Evolutionary conservation across 1,140 invertebrate species (phyloP).

Genomic region (Apis florea): DNA sequence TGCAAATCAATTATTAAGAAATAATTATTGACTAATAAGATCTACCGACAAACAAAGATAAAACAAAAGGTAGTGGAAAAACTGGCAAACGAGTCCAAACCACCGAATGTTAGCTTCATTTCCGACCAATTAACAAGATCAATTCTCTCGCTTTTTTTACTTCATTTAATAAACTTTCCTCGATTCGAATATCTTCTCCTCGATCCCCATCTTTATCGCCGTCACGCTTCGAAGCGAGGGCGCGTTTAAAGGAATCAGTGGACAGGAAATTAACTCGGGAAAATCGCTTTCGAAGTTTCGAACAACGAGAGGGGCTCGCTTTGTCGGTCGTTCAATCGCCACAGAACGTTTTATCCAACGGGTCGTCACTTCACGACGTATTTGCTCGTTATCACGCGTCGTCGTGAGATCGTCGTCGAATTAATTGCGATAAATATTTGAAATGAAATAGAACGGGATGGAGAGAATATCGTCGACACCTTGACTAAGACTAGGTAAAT

Average conservation of each 20-base stretch:
- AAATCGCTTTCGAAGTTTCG: slow-evolving; percentile 30
- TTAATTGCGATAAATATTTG: slow-evolving; percentile 40
- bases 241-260: slow-evolving; percentile 18
- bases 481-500: background rate
- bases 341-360: slow-evolving; percentile 5
- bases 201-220: background rate
- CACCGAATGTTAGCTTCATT: background rate
- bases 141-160: background rate
- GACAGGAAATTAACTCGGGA: slow-evolving; percentile 39
- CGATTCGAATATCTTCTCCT: background rate
- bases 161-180: slow-evolving; percentile 22
- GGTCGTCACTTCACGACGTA: background rate
- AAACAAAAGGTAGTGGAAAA: background rate
- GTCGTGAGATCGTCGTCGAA: slow-evolving; percentile 3
- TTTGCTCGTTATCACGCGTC: slow-evolving; percentile 25
- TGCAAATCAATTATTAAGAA: too few species aligned
- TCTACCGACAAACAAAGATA: background rate
- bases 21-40: too few species aligned
- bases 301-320: slow-evolving; percentile 11
- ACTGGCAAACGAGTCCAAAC: background rate
- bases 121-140: background rate
- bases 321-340: background rate
- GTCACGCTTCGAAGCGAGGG: too few species aligned
- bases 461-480: background rate
- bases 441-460: background rate